These are phyloP conservation scores for Blera fallax DNA, from an alignment of 2,888 invertebrate species.

Conservation along the genomic window DNA sequence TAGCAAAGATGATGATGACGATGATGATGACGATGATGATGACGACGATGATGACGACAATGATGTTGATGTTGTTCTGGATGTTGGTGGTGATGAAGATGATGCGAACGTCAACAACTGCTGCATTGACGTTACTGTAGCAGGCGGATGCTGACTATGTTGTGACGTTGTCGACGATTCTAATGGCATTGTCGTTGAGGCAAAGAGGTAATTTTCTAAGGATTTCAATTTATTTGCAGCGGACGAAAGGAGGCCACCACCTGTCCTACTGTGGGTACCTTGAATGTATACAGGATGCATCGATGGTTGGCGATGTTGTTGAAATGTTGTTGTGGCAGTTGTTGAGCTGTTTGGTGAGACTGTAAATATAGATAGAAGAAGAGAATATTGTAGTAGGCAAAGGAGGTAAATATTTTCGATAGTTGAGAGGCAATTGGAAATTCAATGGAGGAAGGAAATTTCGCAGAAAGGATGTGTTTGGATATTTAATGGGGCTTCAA, in stretches of 20 bases:
- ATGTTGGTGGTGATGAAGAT: slow-evolving; percentile 54
- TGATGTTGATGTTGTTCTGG: slow-evolving; percentile 36
- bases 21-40: slow-evolving; percentile 39
- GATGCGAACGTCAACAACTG: slow-evolving; percentile 50
- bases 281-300: slow-evolving; percentile 48
- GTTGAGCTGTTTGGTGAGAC: slow-evolving; percentile 76
- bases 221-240: slow-evolving; percentile 65
- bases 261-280: slow-evolving; percentile 49
- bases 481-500: background rate
- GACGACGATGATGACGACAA: slow-evolving; percentile 56
- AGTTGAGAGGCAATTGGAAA: background rate
- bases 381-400: background rate
- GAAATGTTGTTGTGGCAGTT: slow-evolving; percentile 74
- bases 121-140: slow-evolving; percentile 37
- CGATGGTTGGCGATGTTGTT: slow-evolving; percentile 65
- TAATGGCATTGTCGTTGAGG: slow-evolving; percentile 62
- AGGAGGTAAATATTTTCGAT: background rate
- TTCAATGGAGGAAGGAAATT: background rate
- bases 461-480: background rate
- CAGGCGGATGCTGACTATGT: slow-evolving; percentile 32
- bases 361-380: slow-evolving; percentile 32
- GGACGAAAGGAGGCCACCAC: slow-evolving; percentile 33
- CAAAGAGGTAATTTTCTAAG: slow-evolving; percentile 53
- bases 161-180: slow-evolving; percentile 11
- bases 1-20: slow-evolving; percentile 23